Evolutionary conservation across 2,113 vertebrate genomes (phyloP).

Genomic region (Melozone crissalis): DNA sequence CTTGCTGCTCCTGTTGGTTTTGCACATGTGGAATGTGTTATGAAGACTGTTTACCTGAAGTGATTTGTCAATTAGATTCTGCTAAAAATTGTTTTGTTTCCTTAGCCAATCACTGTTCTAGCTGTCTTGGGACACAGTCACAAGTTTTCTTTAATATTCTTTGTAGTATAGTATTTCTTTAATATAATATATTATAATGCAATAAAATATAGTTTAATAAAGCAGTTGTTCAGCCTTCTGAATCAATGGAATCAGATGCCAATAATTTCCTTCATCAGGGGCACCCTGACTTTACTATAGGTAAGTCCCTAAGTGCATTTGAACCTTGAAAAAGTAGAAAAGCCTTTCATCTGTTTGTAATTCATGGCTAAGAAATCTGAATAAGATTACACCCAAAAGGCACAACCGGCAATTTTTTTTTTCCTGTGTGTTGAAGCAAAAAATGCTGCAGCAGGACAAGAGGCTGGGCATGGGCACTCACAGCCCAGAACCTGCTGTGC

Average conservation of each 20-base stretch:
- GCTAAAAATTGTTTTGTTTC: not conserved
- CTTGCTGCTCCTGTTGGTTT: not conserved
- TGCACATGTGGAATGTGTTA: not conserved
- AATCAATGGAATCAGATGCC: not conserved
- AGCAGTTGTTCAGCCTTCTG: not conserved
- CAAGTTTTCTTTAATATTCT: not conserved
- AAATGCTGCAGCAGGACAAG: not conserved
- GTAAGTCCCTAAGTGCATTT: not conserved
- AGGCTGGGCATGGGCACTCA: not conserved
- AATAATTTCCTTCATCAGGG: not conserved
- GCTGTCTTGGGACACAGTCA: not conserved
- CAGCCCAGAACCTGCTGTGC: not conserved
- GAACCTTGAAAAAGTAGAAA: not conserved
- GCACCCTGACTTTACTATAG: not conserved
- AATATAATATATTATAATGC: not conserved
- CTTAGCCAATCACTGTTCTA: not conserved
- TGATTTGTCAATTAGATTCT: not conserved
- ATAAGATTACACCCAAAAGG: not conserved
- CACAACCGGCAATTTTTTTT: not conserved
- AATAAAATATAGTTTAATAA: not conserved
- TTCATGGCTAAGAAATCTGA: not conserved
- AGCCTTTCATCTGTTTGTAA: not conserved
- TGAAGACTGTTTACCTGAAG: not conserved
- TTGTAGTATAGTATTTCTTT: no score
- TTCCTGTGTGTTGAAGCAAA: not conserved